Evolutionary conservation across 2,888 invertebrate species (phyloP).

Genomic region (Nomada ferruginata): DNA sequence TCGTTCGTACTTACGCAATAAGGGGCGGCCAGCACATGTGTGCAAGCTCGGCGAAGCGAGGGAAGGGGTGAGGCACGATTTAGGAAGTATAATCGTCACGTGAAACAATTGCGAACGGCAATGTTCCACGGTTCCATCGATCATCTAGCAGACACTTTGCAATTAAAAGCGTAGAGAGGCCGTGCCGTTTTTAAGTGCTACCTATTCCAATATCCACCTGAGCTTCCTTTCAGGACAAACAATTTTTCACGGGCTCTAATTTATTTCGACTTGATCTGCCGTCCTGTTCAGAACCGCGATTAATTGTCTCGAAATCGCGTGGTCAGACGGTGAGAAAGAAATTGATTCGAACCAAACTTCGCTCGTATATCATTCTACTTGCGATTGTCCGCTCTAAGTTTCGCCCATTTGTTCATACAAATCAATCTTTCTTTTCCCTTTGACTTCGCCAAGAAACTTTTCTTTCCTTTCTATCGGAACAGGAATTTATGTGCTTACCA

Average conservation of each 20-base stretch:
- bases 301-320: slow-evolving; percentile 22
- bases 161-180: slow-evolving; percentile 48
- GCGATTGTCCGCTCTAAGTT: slow-evolving; percentile 5
- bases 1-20: slow-evolving; percentile 55
- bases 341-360: slow-evolving; percentile 36
- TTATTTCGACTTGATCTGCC: slow-evolving; percentile 18
- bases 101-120: slow-evolving; percentile 55
- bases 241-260: slow-evolving; percentile 39
- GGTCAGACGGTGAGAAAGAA: slow-evolving; percentile 2
- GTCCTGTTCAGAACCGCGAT: background rate
- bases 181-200: slow-evolving; percentile 10
- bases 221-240: slow-evolving; percentile 5
- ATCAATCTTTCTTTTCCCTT: slow-evolving; percentile 1
- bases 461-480: background rate
- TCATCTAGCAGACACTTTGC: slow-evolving; percentile 33
- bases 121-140: slow-evolving; percentile 46
- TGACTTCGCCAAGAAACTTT: background rate
- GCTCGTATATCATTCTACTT: slow-evolving; percentile 26
- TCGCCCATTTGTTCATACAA: slow-evolving; percentile 14
- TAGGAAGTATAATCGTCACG: slow-evolving; percentile 39
- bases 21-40: background rate
- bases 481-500: slow-evolving; percentile 2
- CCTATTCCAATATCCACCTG: slow-evolving; percentile 26
- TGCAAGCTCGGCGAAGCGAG: background rate
- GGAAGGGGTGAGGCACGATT: slow-evolving; percentile 17